phyloP scores from a whole-genome alignment of 2,888 invertebrate genomes.

The Chrysolina haemoptera region DNA sequence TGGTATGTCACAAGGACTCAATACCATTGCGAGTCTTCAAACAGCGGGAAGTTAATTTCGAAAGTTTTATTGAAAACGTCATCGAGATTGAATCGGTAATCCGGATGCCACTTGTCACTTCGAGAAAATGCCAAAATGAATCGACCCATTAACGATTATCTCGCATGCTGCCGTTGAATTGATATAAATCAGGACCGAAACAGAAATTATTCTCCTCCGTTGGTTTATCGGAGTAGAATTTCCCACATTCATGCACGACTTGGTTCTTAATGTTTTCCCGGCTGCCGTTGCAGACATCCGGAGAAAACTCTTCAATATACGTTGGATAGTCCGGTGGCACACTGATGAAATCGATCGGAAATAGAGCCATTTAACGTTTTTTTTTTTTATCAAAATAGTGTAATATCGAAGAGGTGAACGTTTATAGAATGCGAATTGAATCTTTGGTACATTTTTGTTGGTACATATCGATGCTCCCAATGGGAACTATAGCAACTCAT shows the following conservation, averaged over 20 bases:
- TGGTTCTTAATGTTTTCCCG: neutral
- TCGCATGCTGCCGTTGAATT: slow-evolving; percentile 47
- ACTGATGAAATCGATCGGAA: neutral
- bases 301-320: neutral
- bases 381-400: too few relatives aligned
- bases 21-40: neutral
- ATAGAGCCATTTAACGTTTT: too few relatives aligned
- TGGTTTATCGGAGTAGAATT: slow-evolving; percentile 58
- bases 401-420: too few relatives aligned
- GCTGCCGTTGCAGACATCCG: neutral
- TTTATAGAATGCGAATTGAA: too few relatives aligned
- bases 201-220: slow-evolving; percentile 60
- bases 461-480: too few relatives aligned
- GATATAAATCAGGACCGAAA: slow-evolving; percentile 55
- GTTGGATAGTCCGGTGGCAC: neutral
- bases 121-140: neutral
- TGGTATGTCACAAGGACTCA: neutral
- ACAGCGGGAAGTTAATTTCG: neutral
- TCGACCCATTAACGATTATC: slow-evolving; percentile 46
- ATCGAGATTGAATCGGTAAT: neutral
- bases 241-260: slow-evolving; percentile 58
- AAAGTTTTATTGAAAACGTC: slow-evolving; percentile 18
- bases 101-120: slow-evolving; percentile 2
- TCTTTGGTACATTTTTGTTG: too few relatives aligned
- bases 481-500: too few relatives aligned